A percentile compares a stretch with the other conserved stretches of the same genome.
These are phyloP conservation scores for Pseudocheirus occidentalis DNA, from an alignment of 2,797 vertebrate genomes.

Conservation along the genomic window DNA sequence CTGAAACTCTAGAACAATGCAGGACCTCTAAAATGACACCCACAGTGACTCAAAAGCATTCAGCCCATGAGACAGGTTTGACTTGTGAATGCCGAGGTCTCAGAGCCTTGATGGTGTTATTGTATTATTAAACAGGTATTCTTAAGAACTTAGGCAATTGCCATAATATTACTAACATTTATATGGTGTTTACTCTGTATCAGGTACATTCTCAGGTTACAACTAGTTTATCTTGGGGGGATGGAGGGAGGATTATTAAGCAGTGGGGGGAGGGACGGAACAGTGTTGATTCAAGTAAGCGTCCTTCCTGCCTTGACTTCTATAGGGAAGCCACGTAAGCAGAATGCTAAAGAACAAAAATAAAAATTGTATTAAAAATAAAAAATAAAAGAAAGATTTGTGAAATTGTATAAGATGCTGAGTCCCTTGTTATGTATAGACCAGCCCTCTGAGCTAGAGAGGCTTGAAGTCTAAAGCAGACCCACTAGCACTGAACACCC, in stretches of 20 bases:
- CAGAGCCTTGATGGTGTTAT: neutral
- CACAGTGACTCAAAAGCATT: neutral
- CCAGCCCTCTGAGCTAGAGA: neutral
- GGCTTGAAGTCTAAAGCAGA: neutral
- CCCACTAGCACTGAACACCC: neutral
- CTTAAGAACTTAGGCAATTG: neutral
- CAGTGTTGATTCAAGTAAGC: conserved; percentile 62
- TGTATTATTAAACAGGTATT: neutral
- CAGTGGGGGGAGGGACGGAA: conserved; percentile 39
- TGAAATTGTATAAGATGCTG: neutral
- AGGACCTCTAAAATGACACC: neutral
- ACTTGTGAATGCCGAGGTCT: neutral
- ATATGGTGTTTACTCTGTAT: neutral
- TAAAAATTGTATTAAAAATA: too few relatives aligned
- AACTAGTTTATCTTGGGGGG: neutral
- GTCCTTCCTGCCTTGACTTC: conserved; percentile 23
- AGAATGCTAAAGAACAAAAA: conserved; percentile 50
- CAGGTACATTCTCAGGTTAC: neutral
- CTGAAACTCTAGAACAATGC: neutral
- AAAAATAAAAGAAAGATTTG: conserved; percentile 15
- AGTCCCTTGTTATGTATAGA: neutral
- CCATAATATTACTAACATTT: neutral
- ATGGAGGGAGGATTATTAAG: conserved; percentile 50
- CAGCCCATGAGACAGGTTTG: neutral
- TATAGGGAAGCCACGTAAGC: conserved; percentile 25